Evolutionary conservation across 2,888 invertebrate species (phyloP), one percentile per base, ranked within the genome.

Genomic region (Galeopsomyia nigrocyanea): DNA sequence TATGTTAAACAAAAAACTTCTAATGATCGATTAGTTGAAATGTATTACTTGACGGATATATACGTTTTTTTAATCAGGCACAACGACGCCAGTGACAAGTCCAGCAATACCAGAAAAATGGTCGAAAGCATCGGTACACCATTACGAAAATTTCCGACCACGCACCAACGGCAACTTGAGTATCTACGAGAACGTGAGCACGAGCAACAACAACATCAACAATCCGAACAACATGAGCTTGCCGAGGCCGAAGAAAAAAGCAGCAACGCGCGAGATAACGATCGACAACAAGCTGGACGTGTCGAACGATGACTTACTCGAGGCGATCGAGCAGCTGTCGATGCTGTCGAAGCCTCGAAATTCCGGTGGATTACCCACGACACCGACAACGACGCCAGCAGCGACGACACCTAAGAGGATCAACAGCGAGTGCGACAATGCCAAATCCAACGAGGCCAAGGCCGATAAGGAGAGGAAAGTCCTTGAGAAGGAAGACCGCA

Each of bases 401-500:
- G 79, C 76, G 49, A 76, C 80, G 47, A 84, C 82, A 3, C 84
- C 85, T 9, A 84, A 85, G 75, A 80, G 82, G 67, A 83, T 84
- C 61, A 85, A 83, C 72, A 77, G 75, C 78, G 63, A 73, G 64
- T 39, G 81, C 77, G 66, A 76, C 79, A 61, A 83, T 82, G n/a
- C 83, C 83, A 84, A 83, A 70, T 82, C 81, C 49, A 83, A 82
- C 75, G 82, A 81, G 79, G 79, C 75, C 65, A 82, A 79, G 57
- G 72, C 81, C 68, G 82, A 85, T 49, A 83, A 84, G 71, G 84
- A 84, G 66, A 76, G 80, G 2, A 82, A 81, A 68, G 73, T 73
- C 53, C 78, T 87, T 61, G 84, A 85, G 71, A 82, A 84, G 61
- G 87, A 88, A 68, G 85, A 91, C 57, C 88, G 88, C 77, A 88